Evolutionary conservation across 2,113 vertebrate genomes (phyloP).

Genomic region (Urocynchramus pylzowi): DNA sequence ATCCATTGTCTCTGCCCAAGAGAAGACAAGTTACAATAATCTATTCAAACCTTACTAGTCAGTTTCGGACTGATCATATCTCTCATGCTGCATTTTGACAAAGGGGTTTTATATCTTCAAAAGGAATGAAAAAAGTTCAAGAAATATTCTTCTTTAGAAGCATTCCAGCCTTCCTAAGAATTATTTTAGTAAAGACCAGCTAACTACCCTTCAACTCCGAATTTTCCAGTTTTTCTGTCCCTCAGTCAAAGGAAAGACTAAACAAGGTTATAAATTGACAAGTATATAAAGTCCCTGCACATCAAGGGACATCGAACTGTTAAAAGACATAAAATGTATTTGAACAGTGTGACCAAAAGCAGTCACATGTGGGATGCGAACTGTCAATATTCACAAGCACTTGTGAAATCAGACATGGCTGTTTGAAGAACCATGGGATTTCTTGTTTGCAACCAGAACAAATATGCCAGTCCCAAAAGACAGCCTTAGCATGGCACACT

Average conservation of each 20-base stretch:
- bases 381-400: neutral
- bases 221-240: neutral
- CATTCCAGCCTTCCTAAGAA: neutral
- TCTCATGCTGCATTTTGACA: neutral
- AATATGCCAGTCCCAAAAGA: neutral
- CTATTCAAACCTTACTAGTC: neutral
- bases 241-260: neutral
- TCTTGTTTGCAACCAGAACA: neutral
- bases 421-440: neutral
- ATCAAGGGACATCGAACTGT: neutral
- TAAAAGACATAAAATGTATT: neutral
- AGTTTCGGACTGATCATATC: neutral
- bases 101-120: neutral
- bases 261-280: neutral
- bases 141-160: neutral
- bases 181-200: neutral
- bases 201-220: neutral
- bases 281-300: neutral
- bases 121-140: neutral
- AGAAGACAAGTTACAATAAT: neutral
- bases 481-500: neutral
- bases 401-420: neutral
- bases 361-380: neutral
- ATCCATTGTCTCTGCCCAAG: neutral
- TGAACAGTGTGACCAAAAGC: neutral